phyloP scores from a whole-genome alignment of 2,888 invertebrate species.

The Encarsia formosa region DNA sequence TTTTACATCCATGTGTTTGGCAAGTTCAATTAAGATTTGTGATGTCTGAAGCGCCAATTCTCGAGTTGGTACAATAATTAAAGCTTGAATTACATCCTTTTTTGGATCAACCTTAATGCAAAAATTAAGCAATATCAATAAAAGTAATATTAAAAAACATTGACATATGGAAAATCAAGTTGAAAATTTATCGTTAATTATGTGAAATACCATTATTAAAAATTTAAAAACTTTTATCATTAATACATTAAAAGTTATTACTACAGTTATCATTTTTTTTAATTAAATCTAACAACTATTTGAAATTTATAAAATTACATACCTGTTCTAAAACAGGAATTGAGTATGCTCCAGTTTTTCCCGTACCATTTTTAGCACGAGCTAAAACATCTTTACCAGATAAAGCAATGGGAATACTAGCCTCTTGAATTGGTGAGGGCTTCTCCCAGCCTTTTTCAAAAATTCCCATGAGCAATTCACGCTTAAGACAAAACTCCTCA shows the following conservation, averaged over 20 bases:
- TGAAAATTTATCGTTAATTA: conserved; percentile 1
- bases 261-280: background rate
- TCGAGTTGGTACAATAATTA: conserved; percentile 97
- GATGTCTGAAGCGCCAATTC: conserved; percentile 98
- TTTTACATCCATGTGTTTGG: conserved; percentile 94
- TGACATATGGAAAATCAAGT: background rate
- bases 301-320: conserved; percentile 14
- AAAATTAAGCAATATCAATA: conserved; percentile 1
- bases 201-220: background rate
- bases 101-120: conserved; percentile 70
- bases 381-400: conserved; percentile 97
- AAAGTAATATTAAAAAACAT: background rate
- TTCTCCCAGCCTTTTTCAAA: conserved; percentile 99
- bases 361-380: conserved; percentile 98
- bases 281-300: conserved; percentile 2
- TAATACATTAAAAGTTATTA: background rate
- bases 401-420: conserved; percentile 96
- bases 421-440: conserved; percentile 99
- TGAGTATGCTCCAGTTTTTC: conserved; percentile 98
- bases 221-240: background rate
- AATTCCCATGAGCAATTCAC: conserved; percentile 98
- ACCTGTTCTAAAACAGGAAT: conserved; percentile 96
- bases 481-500: conserved; percentile 97
- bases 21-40: conserved; percentile 98
- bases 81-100: conserved; percentile 92